Percentiles rank a stretch among this genome's conserved stretches.
These are phyloP conservation scores for Sceliomorpha sp. DNA, from an alignment of 2,888 invertebrate species.

Conservation along the genomic window DNA sequence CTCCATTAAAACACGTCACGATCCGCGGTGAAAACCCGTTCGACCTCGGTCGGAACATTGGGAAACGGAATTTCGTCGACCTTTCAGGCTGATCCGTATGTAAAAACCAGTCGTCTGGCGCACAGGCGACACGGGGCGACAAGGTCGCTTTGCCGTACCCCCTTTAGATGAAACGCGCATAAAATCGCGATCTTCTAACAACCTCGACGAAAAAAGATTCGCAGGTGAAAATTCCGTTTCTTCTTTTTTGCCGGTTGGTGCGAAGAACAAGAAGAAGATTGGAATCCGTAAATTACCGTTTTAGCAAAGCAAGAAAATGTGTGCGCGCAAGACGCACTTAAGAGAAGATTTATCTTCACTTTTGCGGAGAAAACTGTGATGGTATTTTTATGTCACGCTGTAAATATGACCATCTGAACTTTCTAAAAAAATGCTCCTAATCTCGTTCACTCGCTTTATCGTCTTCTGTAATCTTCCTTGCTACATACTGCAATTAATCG, in stretches of 20 bases:
- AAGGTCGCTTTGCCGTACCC: too few species aligned
- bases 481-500: constrained; percentile 26
- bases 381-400: constrained; percentile 5
- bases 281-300: constrained; percentile 8
- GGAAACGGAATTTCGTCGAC: too few species aligned
- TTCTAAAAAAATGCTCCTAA: constrained; percentile 10
- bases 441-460: constrained; percentile 2
- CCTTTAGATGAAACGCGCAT: too few species aligned
- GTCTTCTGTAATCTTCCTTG: too few species aligned
- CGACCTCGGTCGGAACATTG: too few species aligned
- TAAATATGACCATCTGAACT: not conserved
- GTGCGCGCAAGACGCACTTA: constrained; percentile 1
- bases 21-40: too few species aligned
- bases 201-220: too few species aligned
- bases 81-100: too few species aligned
- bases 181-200: too few species aligned
- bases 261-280: not conserved
- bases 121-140: too few species aligned
- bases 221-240: constrained; percentile 18
- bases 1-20: too few species aligned
- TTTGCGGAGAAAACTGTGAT: constrained; percentile 8
- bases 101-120: too few species aligned
- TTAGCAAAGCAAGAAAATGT: not conserved
- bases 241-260: constrained; percentile 26
- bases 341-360: constrained; percentile 6